Evolutionary conservation across 1,140 invertebrate species (phyloP).

Genomic region (Ericerus pela): DNA sequence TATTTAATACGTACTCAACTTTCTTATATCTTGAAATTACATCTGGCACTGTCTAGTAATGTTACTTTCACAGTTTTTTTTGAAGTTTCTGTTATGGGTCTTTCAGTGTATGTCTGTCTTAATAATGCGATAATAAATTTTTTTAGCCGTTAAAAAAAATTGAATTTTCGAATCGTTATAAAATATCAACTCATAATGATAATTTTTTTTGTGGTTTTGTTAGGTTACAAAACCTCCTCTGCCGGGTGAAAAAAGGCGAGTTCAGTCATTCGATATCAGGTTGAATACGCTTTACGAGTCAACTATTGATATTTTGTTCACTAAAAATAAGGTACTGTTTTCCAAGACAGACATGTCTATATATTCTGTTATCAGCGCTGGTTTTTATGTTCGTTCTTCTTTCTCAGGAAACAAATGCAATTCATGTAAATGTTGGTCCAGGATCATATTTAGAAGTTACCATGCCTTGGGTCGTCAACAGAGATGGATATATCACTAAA

Average conservation of each 20-base stretch:
- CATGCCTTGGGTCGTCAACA: constrained; percentile 79
- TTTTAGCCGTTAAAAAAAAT: not conserved
- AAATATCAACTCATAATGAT: constrained; percentile 5
- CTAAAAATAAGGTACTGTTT: constrained; percentile 61
- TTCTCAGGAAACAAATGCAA: constrained; percentile 73
- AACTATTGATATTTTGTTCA: constrained; percentile 88
- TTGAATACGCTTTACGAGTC: constrained; percentile 80
- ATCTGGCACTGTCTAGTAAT: no score
- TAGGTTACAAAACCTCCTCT: constrained; percentile 56
- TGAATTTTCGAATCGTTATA: not conserved
- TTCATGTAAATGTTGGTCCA: constrained; percentile 82
- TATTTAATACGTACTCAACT: no score
- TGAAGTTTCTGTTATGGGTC: no score
- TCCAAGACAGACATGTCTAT: constrained; percentile 5
- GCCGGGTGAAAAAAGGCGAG: constrained; percentile 72
- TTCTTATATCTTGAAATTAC: no score
- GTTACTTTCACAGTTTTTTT: no score
- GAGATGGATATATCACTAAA: constrained; percentile 74
- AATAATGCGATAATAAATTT: no score
- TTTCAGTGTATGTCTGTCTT: no score
- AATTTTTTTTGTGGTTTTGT: constrained; percentile 7
- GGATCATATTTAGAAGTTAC: constrained; percentile 90
- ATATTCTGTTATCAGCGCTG: not conserved
- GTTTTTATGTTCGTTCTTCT: not conserved
- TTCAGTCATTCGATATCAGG: constrained; percentile 83